A percentile compares a stretch with the other conserved stretches of the same genome.
Evolutionary conservation across 2,113 vertebrate species (phyloP).

Genomic region (Vidua macroura): DNA sequence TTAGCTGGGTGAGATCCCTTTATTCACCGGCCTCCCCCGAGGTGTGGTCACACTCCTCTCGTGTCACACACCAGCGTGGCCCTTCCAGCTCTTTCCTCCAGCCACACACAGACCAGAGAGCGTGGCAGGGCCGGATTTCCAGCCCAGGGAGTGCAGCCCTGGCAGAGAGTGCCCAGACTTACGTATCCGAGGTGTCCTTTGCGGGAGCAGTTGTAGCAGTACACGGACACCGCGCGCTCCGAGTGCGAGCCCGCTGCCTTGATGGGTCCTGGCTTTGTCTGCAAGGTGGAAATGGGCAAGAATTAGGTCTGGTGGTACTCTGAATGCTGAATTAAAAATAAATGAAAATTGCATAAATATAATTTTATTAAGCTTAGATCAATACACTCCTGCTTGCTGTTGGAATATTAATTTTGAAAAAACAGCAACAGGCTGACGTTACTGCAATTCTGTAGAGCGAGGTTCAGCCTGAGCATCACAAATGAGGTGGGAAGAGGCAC

Average conservation of each 20-base stretch:
- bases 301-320: background rate
- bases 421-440: background rate
- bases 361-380: background rate
- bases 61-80: rapidly evolving
- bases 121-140: rapidly evolving
- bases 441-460: background rate
- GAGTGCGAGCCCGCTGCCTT: background rate
- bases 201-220: conserved; percentile 80
- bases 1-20: background rate
- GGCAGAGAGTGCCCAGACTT: conserved; percentile 45
- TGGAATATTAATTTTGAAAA: background rate
- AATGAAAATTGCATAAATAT: background rate
- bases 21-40: background rate
- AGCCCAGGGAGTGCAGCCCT: background rate
- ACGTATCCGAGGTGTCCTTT: conserved; percentile 78
- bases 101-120: background rate
- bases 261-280: conserved; percentile 77
- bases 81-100: background rate
- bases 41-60: background rate
- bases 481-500: background rate
- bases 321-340: background rate
- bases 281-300: conserved; percentile 28
- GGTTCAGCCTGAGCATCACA: background rate
- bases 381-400: background rate
- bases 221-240: conserved; percentile 9